Conservation (phyloP, 2,113 vertebrate genomes). For the Albula glossodonta region DNA sequence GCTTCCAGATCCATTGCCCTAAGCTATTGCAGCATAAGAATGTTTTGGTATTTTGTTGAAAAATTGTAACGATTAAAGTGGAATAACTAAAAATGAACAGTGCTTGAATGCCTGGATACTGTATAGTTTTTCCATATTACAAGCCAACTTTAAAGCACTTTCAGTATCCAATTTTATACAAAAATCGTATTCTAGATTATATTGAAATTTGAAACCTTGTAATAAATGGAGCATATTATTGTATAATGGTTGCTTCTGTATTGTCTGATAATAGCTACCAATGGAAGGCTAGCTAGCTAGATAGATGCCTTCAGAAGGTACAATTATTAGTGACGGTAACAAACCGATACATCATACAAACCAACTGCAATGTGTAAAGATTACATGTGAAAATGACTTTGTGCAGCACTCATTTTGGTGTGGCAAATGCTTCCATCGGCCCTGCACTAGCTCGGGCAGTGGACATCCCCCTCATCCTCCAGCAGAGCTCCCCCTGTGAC, state of each 20-base stretch:
- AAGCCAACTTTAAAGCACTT: no score
- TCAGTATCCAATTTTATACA: no score
- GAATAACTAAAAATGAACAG: conserved; percentile 32
- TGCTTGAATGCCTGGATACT: background rate
- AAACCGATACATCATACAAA: background rate
- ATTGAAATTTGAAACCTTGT: no score
- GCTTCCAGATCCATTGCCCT: conserved; percentile 70
- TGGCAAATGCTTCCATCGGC: background rate
- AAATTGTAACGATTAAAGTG: conserved; percentile 49
- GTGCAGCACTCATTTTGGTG: background rate
- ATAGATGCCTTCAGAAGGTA: background rate
- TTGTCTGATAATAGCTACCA: background rate
- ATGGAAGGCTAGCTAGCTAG: background rate
- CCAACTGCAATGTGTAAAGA: background rate
- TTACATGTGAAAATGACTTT: background rate
- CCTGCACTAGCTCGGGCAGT: background rate
- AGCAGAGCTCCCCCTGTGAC: background rate
- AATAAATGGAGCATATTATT: background rate
- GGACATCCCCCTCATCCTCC: background rate
- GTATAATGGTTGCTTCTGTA: background rate
- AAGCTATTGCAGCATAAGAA: conserved; percentile 48
- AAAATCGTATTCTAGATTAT: no score
- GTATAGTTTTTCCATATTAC: no score
- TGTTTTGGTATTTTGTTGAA: conserved; percentile 31
- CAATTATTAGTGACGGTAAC: background rate